These are phyloP conservation scores for Nasonia oneida DNA, from an alignment of 2,888 invertebrate species.

Conservation along the genomic window DNA sequence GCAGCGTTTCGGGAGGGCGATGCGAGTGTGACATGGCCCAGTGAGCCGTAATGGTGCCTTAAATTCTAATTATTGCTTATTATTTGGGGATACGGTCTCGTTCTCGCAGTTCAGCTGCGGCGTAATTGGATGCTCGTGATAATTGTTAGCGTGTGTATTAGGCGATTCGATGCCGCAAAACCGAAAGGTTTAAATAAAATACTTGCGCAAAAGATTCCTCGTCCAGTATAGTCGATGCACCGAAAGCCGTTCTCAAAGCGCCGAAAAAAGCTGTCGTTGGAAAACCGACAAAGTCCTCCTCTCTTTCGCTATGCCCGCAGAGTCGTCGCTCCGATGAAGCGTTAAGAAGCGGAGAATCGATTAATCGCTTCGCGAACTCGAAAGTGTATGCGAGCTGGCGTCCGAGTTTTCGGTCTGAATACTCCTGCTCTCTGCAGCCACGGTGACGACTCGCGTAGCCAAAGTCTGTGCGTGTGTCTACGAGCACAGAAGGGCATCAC, in stretches of 20 bases:
- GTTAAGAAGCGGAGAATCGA: conserved; percentile 60
- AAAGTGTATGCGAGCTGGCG: conserved; percentile 48
- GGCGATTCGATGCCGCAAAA: too few species aligned
- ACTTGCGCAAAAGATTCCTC: background rate
- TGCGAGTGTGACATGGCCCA: background rate
- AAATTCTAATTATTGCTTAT: background rate
- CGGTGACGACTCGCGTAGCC: background rate
- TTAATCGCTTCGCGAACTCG: conserved; percentile 62
- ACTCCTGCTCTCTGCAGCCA: conserved; percentile 36
- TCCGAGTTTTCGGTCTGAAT: conserved; percentile 63
- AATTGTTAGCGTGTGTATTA: too few species aligned
- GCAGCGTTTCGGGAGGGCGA: background rate
- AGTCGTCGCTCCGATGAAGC: conserved; percentile 37
- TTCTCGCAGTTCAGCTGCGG: background rate
- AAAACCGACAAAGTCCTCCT: background rate
- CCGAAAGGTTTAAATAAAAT: too few species aligned
- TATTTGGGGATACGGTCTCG: background rate
- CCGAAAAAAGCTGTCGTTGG: background rate
- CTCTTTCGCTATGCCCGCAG: background rate
- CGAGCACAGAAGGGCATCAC: background rate
- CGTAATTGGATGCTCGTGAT: background rate
- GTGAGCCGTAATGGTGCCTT: background rate
- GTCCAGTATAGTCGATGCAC: background rate
- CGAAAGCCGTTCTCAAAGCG: background rate
- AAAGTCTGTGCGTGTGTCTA: background rate